Evolutionary conservation across 2,888 invertebrate genomes (phyloP).

Genomic region (Eubasilissa splendida): DNA sequence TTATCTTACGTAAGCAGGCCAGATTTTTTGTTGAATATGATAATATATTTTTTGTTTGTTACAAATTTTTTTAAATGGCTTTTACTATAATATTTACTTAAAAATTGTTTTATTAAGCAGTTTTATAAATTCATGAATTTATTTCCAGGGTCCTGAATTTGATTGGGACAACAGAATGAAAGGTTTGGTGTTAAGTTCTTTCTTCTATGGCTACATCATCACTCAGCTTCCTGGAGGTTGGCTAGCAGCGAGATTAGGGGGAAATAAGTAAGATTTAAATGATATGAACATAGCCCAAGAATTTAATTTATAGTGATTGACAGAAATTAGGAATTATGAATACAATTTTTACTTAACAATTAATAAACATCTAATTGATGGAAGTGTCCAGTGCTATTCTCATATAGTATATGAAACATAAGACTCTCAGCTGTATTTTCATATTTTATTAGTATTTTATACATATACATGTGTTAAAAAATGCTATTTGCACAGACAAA

Average conservation of each 20-base stretch:
- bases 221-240: slow-evolving; percentile 90
- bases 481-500: too few species aligned
- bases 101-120: neutral
- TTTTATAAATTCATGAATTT: neutral
- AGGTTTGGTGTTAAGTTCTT: slow-evolving; percentile 87
- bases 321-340: too few species aligned
- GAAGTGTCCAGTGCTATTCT: too few species aligned
- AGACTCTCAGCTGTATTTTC: too few species aligned
- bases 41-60: neutral
- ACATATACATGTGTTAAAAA: too few species aligned
- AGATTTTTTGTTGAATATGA: neutral
- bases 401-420: too few species aligned
- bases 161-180: slow-evolving; percentile 85
- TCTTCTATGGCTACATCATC: slow-evolving; percentile 91
- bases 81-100: neutral
- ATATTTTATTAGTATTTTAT: too few species aligned
- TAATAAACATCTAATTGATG: too few species aligned
- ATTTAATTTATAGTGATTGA: too few species aligned
- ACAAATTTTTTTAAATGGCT: neutral
- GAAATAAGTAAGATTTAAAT: slow-evolving; percentile 75
- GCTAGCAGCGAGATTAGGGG: slow-evolving; percentile 88
- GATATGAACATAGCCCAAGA: neutral
- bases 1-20: slow-evolving; percentile 44
- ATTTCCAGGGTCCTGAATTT: slow-evolving; percentile 79
- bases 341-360: neutral